A percentile compares a stretch with the other conserved stretches of the same genome.
Conservation (phyloP, 2,888 invertebrate species). For the Stenolophus ochropezus region DNA sequence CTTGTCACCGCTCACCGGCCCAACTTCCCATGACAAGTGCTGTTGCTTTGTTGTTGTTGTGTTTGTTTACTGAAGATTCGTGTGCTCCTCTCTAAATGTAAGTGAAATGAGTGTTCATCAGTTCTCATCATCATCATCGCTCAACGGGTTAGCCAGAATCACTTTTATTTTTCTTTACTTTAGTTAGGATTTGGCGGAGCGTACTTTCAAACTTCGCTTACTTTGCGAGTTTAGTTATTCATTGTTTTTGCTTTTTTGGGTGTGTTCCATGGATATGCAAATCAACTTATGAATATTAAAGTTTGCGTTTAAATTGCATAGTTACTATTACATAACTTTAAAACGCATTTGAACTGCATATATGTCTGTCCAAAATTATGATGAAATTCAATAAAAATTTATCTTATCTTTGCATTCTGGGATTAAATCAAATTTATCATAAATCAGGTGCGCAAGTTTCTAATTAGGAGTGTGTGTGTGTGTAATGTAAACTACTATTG, state of each 20-base stretch:
- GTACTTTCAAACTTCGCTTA: background rate
- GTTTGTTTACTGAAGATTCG: conserved; percentile 21
- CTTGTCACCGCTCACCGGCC: conserved; percentile 8
- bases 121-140: conserved; percentile 12
- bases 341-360: background rate
- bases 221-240: background rate
- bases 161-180: background rate
- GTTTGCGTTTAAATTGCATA: no score
- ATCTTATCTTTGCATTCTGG: background rate
- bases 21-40: conserved; percentile 8
- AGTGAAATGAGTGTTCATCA: conserved; percentile 33
- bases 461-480: background rate
- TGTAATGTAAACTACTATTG: background rate
- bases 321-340: no score
- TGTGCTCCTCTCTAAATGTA: conserved; percentile 1
- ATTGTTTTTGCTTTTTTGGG: conserved; percentile 13
- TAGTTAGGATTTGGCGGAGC: background rate
- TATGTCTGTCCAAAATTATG: background rate
- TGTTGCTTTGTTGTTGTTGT: conserved; percentile 12
- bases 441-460: no score
- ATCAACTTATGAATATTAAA: conserved; percentile 2
- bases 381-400: conserved; percentile 15
- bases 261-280: background rate
- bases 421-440: conserved; percentile 14
- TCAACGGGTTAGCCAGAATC: background rate